Conservation (phyloP, 1,140 invertebrate species). For the Colletes gigas region DNA sequence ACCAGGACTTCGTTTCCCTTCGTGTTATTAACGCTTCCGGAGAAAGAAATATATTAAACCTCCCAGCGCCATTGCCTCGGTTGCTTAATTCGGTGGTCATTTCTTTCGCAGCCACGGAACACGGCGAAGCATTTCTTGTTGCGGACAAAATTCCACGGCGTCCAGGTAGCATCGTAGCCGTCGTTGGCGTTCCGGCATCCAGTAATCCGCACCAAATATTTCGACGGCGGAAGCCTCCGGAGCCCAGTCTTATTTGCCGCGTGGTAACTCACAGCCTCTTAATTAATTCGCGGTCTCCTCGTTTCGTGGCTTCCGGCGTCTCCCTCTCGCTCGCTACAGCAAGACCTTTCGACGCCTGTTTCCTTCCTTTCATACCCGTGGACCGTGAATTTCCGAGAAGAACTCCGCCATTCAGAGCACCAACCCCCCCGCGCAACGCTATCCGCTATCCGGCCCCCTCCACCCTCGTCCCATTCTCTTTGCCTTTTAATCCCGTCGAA, state of each 20-base stretch:
- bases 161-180: background rate
- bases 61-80: no score
- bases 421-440: background rate
- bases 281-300: conserved; percentile 71
- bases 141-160: background rate
- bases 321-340: background rate
- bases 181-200: conserved; percentile 5
- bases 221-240: conserved; percentile 1
- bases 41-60: no score
- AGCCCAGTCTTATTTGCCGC: conserved; percentile 54
- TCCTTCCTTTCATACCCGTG: conserved; percentile 10
- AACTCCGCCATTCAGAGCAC: conserved; percentile 19
- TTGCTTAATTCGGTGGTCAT: no score
- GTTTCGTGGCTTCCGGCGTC: background rate
- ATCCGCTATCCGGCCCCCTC: background rate
- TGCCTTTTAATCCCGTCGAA: background rate
- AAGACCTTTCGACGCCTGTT: conserved; percentile 3
- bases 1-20: no score
- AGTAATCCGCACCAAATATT: conserved; percentile 43
- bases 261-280: conserved; percentile 67
- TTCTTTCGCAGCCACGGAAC: background rate
- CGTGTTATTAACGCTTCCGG: no score
- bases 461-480: background rate
- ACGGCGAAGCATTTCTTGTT: background rate
- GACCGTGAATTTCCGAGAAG: conserved; percentile 30